Evolutionary conservation across 1,140 invertebrate species (phyloP), one percentile per base, ranked within the genome.

Genomic region (Elysia chlorotica): DNA sequence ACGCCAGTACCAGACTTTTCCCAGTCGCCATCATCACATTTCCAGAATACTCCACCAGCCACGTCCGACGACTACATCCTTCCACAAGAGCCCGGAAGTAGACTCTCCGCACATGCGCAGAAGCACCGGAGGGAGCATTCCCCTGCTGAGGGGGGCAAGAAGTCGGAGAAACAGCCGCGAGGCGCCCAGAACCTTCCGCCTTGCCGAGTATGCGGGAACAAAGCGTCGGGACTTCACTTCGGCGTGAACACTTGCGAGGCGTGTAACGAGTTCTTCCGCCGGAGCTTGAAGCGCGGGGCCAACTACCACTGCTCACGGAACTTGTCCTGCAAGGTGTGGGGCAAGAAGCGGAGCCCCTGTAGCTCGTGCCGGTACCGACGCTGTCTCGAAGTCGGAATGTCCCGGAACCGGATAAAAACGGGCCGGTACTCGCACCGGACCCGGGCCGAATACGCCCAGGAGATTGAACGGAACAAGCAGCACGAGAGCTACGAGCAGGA

Each of bases 341-440:
- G 75, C 3, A 78, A 80, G 56, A 82, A 80, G 57, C 56, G 82
- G 3, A 87, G 85, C 74, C 83, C 80, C 61, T 99, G 97, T 90
- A 97, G 99, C 90, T 99, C 96, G 89, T 99, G 98, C 89, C 92
- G 98, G 74, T 99, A 99, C 88, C 96, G 99, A 88, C 99, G 99
- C 87, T 99, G 98, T 89, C 94, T 99, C 76, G 93, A 96, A 85
- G 95, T 99, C 90, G 98, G 98, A 82, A 99, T 99, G 98, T 97
- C 99, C 72, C 91, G 99, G 84, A 97, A 99, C 92, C 95, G 95
- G 96, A 87, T 85, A 31, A 86, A 86, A 70, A 87, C 85, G 0
- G 85, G 85, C 19, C 75, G 85, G 3, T 87, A 87, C 74, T 86
- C 85, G 2, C 83, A 85, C 61, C 82, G 81, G 59, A 87, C 86